Base-by-base conservation (phyloP, 2,797 vertebrate genomes). In the Sebastes cheni region DNA sequence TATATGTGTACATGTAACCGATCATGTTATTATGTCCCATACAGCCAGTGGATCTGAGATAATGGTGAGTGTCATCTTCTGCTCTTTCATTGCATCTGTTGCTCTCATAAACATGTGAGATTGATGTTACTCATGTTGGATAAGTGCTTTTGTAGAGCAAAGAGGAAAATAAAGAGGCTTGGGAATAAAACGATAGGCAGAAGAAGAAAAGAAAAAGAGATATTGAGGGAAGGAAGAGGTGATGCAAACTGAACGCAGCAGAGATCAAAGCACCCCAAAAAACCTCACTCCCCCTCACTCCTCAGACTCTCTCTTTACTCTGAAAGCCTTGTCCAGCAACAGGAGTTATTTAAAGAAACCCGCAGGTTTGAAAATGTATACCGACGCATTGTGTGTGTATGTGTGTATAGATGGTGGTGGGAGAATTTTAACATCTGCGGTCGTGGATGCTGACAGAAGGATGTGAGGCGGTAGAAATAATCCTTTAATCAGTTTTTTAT, bases 331-430 rank as follows among this genome's bases (percentile, higher is more conserved):
- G 88, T 93, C 90, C 93, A 92, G 93, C 93, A 95, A 94, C 93
- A 93, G 81, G 92, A 92, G 93, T 92, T 94, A 94, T 95, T 94
- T 94, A 93, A 93, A 92, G 92, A 92, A 89, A 90, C 83, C 86
- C 66, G 85, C 77, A 58, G 79, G 79, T 91, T 86, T 80, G 75
- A 79, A 82, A 86, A 90, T 77, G 76, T 75, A 66, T 42, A 83
- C 75, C 8, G 62, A 73, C 75, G 78, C 60, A 62, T 83, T 32
- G 60, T 46, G 60, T 29, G 65, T 71, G 58, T 88, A 65, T 77
- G 36, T 39, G 36, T 39, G 36, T 14, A 84, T 29, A 6, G 88
- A 90, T 88, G 80, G 79, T 54, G 71, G 67, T 85, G 76, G 76
- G 66, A 88, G 78, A 77, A 78, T 86, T 79, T 84, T 59, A 76